Evolutionary conservation across 2,888 invertebrate species (phyloP).

Genomic region (Abscondita cerata): DNA sequence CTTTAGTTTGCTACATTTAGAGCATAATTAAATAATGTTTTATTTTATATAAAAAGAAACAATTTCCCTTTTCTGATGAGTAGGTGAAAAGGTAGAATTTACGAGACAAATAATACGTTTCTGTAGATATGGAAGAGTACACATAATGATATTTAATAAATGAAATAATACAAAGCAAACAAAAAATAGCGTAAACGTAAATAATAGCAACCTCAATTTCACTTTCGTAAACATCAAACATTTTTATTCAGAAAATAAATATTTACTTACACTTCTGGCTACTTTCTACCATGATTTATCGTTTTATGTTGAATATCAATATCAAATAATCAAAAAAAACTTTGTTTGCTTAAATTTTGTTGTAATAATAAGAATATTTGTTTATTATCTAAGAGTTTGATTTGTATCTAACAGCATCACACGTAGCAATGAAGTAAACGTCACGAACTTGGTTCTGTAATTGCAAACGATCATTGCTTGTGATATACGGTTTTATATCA

Average conservation of each 20-base stretch:
- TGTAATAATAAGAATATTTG: too few relatives aligned
- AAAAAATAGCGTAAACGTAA: background rate
- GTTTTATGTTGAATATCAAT: slow-evolving; percentile 1
- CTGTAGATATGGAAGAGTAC: too few relatives aligned
- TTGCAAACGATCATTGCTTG: slow-evolving; percentile 50
- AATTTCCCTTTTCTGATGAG: too few relatives aligned
- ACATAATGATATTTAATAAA: background rate
- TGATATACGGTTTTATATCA: slow-evolving; percentile 50
- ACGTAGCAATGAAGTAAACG: slow-evolving; percentile 14
- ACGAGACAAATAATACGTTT: too few relatives aligned
- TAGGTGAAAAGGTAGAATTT: too few relatives aligned
- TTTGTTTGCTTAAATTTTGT: slow-evolving; percentile 4
- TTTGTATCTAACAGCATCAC: too few relatives aligned
- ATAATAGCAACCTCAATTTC: slow-evolving; percentile 14
- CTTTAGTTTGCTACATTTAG: too few relatives aligned
- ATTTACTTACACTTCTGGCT: slow-evolving; percentile 21
- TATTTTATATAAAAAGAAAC: too few relatives aligned
- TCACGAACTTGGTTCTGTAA: slow-evolving; percentile 40
- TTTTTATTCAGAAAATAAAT: slow-evolving; percentile 23
- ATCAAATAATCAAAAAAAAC: background rate
- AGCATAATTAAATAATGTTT: too few relatives aligned
- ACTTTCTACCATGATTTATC: slow-evolving; percentile 4
- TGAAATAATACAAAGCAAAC: background rate
- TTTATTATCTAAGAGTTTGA: too few relatives aligned
- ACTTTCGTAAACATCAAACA: slow-evolving; percentile 15